Conservation (phyloP, 2,113 vertebrate genomes). For the Ascaphus truei region DNA sequence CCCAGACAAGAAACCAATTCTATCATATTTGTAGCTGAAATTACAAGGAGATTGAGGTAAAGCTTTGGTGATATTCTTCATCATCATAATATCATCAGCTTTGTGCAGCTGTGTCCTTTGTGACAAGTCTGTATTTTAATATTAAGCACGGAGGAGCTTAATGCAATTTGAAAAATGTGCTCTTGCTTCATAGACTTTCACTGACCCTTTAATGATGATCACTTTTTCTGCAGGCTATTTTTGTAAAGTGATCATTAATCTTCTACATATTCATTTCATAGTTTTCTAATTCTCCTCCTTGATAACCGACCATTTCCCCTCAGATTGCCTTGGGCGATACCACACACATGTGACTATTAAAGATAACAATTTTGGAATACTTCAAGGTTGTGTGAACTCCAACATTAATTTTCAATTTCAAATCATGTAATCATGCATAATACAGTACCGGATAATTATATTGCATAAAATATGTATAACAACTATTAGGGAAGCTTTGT, state of each 20-base stretch:
- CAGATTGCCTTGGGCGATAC: slow-evolving; percentile 15
- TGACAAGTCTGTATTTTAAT: slow-evolving; percentile 4
- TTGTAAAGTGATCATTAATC: slow-evolving; percentile 36
- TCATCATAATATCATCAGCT: neutral
- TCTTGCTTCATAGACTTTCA: slow-evolving; percentile 28
- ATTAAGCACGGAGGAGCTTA: neutral
- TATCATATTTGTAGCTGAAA: too few relatives aligned
- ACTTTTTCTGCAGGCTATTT: slow-evolving; percentile 28
- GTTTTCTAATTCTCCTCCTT: slow-evolving; percentile 22
- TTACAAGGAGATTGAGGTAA: too few relatives aligned
- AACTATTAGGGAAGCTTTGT: neutral
- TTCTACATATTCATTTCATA: slow-evolving; percentile 33
- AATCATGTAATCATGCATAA: slow-evolving; percentile 2
- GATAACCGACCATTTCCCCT: slow-evolving; percentile 7
- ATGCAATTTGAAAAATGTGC: slow-evolving; percentile 19
- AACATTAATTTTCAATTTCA: neutral
- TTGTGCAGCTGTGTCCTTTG: neutral
- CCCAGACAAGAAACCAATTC: too few relatives aligned
- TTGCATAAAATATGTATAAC: neutral
- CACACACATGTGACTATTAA: slow-evolving; percentile 15
- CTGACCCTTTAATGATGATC: slow-evolving; percentile 30
- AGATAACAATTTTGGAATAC: slow-evolving; percentile 31
- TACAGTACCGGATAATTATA: neutral
- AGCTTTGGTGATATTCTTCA: neutral
- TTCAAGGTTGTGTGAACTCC: slow-evolving; percentile 21